Conservation (phyloP, 1,140 invertebrate genomes). For the Lysiphlebus fabarum region DNA sequence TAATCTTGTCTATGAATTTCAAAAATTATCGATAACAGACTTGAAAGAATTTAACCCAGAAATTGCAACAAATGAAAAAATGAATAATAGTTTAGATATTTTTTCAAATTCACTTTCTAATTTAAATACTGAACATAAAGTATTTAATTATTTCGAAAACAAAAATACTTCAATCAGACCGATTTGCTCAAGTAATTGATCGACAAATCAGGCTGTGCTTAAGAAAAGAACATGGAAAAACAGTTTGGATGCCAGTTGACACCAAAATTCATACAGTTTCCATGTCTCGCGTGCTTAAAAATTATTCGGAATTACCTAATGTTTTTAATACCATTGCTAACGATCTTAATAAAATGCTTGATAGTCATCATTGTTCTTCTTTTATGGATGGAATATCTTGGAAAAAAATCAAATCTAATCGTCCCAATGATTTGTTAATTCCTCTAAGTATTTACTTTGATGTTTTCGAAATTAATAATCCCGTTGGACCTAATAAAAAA, state of each 20-base stretch:
- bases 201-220: too few species aligned
- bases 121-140: background rate
- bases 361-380: background rate
- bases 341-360: background rate
- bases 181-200: background rate
- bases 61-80: background rate
- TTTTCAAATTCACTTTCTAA: background rate
- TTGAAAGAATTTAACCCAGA: background rate
- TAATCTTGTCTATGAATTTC: background rate
- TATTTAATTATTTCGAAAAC: background rate
- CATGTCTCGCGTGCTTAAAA: background rate
- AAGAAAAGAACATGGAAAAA: too few species aligned
- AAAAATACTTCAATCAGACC: background rate
- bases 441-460: conserved; percentile 1
- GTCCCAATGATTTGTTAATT: background rate
- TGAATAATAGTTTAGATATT: background rate
- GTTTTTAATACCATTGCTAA: background rate
- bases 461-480: conserved; percentile 4
- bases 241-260: too few species aligned
- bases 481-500: background rate
- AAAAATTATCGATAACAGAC: background rate
- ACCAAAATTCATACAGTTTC: too few species aligned
- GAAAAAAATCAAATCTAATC: background rate
- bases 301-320: conserved; percentile 16
- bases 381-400: background rate